Base-by-base conservation (phyloP, 64 coral and sea anemone species). In the Orbicella faveolata region DNA sequence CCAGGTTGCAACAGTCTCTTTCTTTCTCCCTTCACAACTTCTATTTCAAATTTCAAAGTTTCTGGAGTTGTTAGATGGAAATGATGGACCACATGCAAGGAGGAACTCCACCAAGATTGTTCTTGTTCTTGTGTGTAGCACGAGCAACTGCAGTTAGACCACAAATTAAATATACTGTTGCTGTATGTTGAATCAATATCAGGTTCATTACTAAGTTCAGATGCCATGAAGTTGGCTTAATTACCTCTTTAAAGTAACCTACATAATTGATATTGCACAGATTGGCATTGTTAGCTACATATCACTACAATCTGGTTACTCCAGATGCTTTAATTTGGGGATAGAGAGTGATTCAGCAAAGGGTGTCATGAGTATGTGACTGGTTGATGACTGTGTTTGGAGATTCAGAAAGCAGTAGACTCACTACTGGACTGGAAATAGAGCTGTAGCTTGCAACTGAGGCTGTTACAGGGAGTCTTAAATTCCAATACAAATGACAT, bases 41-140 rank as follows among this genome's bases (percentile, higher is more conserved):
- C 75, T 70, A 81, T 73, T 73, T 73, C 88, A 87, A 87, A 52
- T 25, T 78, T 87, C 37, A 41, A 54, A 0, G 25, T 80, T 48
- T 15, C 34, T 37, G 19, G 25, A 66, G 55, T 19, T 73, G 48
- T 74, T 13, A 96, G 70, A 79, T 96, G 77, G 10, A 96, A 74
- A 37, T 96, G 95, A 26, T 93, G 91, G 16, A 96, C 55, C 23
- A 88, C 87, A 83, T 96, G 95, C 76, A 79, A 63, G 9, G 84
- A 87, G 0, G 74, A 52, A 30, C n/a, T 72, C 82, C 82, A 85
- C 63, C 61, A 72, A 30, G 63, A 21, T 33, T 78, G 77, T 54
- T 94, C 72, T 59, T 88, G 21, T 19, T 87, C 90, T 55, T 68
- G 57, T 26, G 79, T 87, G 41, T 79, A 92, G 63, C 90, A 92